Evolutionary conservation across 2,888 invertebrate species (phyloP).

Genomic region (Netelia virgata): DNA sequence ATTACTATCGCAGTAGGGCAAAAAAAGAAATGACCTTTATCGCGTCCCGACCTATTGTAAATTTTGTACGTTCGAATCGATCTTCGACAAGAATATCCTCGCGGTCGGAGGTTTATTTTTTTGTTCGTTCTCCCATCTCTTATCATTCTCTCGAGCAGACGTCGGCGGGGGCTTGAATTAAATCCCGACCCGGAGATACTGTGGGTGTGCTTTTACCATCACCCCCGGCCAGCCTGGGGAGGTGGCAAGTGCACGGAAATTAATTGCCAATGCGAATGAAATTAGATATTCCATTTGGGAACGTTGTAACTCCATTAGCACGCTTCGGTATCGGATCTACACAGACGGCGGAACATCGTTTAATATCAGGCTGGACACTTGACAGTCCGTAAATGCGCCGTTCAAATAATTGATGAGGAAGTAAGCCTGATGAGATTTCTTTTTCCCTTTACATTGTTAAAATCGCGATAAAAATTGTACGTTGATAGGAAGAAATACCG

Average conservation of each 20-base stretch:
- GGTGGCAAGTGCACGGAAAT: conserved; percentile 44
- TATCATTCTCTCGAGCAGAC: conserved; percentile 29
- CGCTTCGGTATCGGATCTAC: neutral
- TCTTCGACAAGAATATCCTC: neutral
- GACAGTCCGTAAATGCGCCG: neutral
- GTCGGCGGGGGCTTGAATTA: conserved; percentile 50
- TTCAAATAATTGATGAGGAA: conserved; percentile 1
- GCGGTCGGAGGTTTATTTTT: conserved; percentile 6
- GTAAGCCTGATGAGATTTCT: neutral
- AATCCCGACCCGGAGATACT: conserved; percentile 42
- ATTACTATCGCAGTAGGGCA: too few species aligned
- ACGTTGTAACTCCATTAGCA: conserved; percentile 39
- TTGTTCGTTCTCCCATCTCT: conserved; percentile 27
- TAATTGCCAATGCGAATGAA: conserved; percentile 60
- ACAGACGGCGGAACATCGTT: conserved; percentile 7
- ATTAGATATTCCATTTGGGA: conserved; percentile 58
- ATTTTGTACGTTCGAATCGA: neutral
- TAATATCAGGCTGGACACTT: conserved; percentile 6
- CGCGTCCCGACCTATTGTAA: neutral
- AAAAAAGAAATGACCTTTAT: neutral
- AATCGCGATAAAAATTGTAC: neutral
- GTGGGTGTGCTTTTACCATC: conserved; percentile 12
- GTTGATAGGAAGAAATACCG: neutral
- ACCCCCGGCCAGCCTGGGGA: neutral
- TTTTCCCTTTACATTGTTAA: neutral